phyloP scores from a whole-genome alignment of 1,140 invertebrate genomes.

The Drosophila ananassae region DNA sequence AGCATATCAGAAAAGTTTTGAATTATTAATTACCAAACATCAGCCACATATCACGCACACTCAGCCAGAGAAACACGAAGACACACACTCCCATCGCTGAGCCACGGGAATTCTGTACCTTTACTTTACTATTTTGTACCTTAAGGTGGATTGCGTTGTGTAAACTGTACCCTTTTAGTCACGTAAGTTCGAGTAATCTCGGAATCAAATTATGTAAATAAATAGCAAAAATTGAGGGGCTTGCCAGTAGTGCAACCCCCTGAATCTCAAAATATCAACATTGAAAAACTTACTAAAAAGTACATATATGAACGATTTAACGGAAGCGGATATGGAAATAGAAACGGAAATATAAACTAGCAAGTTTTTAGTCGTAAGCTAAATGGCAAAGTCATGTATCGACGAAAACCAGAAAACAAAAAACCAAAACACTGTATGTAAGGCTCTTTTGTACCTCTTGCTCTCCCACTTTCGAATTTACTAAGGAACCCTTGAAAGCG shows the following conservation, averaged over 20 bases:
- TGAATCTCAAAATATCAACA: conserved; percentile 18
- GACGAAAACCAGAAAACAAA: conserved; percentile 13
- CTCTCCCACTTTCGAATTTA: conserved; percentile 80
- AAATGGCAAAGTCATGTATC: conserved; percentile 37
- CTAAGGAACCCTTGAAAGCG: conserved; percentile 48
- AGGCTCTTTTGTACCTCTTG: conserved; percentile 79
- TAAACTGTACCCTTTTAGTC: conserved; percentile 28
- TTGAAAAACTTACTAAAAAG: conserved; percentile 13
- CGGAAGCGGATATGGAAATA: conserved; percentile 2
- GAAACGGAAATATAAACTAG: conserved; percentile 30
- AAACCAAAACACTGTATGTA: conserved; percentile 22
- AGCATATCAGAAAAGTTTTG: conserved; percentile 63
- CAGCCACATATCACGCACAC: conserved; percentile 38
- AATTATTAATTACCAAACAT: conserved; percentile 41
- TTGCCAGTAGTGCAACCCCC: not conserved
- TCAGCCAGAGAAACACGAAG: conserved; percentile 13
- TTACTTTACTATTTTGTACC: conserved; percentile 51
- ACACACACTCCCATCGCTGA: not conserved
- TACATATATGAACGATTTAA: not conserved
- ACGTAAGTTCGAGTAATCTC: conserved; percentile 31
- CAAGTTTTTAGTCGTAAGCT: conserved; percentile 36
- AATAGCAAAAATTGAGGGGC: not conserved
- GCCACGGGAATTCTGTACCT: conserved; percentile 51
- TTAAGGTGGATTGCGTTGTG: conserved; percentile 43
- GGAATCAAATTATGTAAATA: conserved; percentile 44